Base-by-base conservation (phyloP, 2,113 vertebrate species). In the Hyperoodon ampullatus region DNA sequence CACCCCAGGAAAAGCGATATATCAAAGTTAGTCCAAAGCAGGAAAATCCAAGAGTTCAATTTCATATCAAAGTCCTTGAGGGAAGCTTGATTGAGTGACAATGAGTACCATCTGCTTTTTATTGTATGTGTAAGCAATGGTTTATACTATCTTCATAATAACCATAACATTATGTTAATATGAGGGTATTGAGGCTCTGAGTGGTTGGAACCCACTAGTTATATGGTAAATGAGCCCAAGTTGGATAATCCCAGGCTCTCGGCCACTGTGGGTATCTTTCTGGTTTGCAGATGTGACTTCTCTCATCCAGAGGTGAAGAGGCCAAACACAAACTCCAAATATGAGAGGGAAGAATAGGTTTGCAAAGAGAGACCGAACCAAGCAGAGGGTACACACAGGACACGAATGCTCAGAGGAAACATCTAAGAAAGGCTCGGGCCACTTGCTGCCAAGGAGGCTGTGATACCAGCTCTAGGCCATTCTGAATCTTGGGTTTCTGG, bases 401-500 rank as follows among this genome's bases (percentile, higher is more conserved):
- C 21, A 13, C 19, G 6, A 6, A 6, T 26, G 26, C 18, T 7
- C 26, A 5, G 0, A 21, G 16, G 30, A 35, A 30, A 35, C 5
- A 14, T 1, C 1, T 15, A 30, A 24, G 5, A 55, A 42, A 58
- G 9, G 5, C 5, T 16, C 3, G 0, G n/a, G 4, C 8, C 15
- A 4, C 14, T 44, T 15, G 47, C 14, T 42, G 1, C 33, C 14
- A 18, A 18, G 19, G 8, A 7, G 8, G 18, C 39, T 15, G 5
- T 35, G 10, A 9, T 6, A 3, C 1, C 53, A n/a, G 16, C 39
- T 47, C 0, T 23, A 1, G 15, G 28, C 24, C 26, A 3, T n/a
- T 70, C 77, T 60, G 30, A 15, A 10, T 5, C 6, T 15, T 3
- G 0, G 3, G 3, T 15, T 5, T 28, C 26, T 14, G 0, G 39